Evolutionary conservation across 2,888 invertebrate genomes (phyloP), one percentile per base, ranked within the genome.

Genomic region (Notocelia uddmanniana): DNA sequence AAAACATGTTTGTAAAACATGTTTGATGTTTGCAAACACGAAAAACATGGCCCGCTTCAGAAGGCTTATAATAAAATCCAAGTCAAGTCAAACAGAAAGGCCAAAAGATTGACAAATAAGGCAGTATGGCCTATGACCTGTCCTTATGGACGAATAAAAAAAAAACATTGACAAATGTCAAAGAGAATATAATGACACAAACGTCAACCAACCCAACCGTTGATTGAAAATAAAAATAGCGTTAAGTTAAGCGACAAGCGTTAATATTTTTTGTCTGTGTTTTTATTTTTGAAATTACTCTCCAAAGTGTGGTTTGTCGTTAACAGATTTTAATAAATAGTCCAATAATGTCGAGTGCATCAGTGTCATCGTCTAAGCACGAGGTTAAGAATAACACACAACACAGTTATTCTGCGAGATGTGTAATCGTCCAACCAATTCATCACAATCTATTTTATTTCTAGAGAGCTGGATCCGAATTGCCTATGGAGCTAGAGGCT

Each of bases 401-500:
- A 5, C 0, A 26, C 5, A 58, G 23, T 31, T 57, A 26, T 23
- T 52, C 0, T n/a, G n/a, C n/a, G 15, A 21, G 26, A 15, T 3
- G 8, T 2, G 18, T 31, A 52, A 31, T 37, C 8, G 21, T 37
- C 1, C 15, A 13, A 21, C 3, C 11, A 18, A 9, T 23, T 21
- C n/a, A n/a, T 37, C 21, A 15, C 34, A 48, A 23, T 1, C 13
- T 15, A 8, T 55, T 68, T 31, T 76, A 41, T 75, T 74, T 84
- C 87, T 10, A 71, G 71, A 54, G 31, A 59, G 48, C 66, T n/a
- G 34, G 54, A 18, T 45, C 66, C 0, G 62, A 72, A 13, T 48
- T 72, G 41, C 45, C 67, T 19, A 18, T 50, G 68, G 93, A 94
- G 76, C 48, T 94, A 48, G 89, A 91, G 1, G 82, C 91, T 0